Evolutionary conservation across 2,113 vertebrate species (phyloP).

Genomic region (Caranx ignobilis): DNA sequence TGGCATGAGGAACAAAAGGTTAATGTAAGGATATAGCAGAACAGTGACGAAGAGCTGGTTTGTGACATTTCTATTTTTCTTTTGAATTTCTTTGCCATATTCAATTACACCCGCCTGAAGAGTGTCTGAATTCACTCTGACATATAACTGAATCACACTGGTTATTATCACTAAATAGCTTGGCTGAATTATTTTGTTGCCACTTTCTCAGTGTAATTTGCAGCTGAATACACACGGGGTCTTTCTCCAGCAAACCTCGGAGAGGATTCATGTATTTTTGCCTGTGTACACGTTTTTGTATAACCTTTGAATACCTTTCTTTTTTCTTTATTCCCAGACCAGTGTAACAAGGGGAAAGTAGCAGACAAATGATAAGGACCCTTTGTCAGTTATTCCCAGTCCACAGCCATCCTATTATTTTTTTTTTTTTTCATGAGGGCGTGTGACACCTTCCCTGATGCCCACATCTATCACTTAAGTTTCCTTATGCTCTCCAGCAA

Average conservation of each 20-base stretch:
- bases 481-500: constrained; percentile 57
- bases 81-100: neutral
- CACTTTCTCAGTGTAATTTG: constrained; percentile 26
- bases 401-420: constrained; percentile 72
- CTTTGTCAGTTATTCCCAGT: constrained; percentile 78
- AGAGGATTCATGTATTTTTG: constrained; percentile 26
- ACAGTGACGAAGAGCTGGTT: neutral
- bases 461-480: constrained; percentile 74
- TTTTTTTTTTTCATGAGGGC: constrained; percentile 68
- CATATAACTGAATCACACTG: constrained; percentile 31
- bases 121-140: constrained; percentile 24
- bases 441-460: constrained; percentile 72
- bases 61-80: neutral
- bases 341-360: constrained; percentile 62
- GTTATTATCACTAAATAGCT: constrained; percentile 41
- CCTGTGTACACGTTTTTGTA: constrained; percentile 19
- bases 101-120: constrained; percentile 24
- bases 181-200: constrained; percentile 23
- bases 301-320: constrained; percentile 50
- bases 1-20: constrained; percentile 5
- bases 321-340: constrained; percentile 32
- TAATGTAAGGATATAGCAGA: constrained; percentile 4
- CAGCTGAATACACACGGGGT: neutral
- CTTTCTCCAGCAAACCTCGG: constrained; percentile 15
- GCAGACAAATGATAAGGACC: constrained; percentile 69